Percentiles rank a stretch among this genome's conserved stretches.
These are phyloP conservation scores for Cyclophora albipunctata DNA, from an alignment of 2,888 invertebrate genomes.

Conservation along the genomic window DNA sequence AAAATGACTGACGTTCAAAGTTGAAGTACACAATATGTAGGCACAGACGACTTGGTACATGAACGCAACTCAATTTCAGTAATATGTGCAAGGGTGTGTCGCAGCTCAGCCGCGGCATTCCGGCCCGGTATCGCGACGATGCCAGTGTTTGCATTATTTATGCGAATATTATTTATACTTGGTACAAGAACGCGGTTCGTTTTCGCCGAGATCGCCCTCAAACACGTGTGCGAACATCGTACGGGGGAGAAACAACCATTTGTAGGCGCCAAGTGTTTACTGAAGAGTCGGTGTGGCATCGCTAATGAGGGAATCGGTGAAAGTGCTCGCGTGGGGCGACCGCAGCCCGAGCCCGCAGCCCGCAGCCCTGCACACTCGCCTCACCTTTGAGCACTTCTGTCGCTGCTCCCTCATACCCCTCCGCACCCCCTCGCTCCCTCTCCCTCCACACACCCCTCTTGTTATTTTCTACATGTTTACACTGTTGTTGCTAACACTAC, in stretches of 20 bases:
- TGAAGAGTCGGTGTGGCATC: slow-evolving; percentile 55
- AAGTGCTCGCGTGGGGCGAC: slow-evolving; percentile 43
- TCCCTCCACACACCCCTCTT: slow-evolving; percentile 10
- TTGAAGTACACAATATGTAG: too few relatives aligned
- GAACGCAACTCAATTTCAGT: too few relatives aligned
- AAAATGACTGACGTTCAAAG: too few relatives aligned
- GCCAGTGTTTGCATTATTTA: neutral
- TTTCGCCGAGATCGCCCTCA: slow-evolving; percentile 28
- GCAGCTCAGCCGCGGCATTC: too few relatives aligned
- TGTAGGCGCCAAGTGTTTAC: slow-evolving; percentile 60
- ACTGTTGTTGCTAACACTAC: slow-evolving; percentile 6
- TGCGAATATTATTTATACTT: neutral
- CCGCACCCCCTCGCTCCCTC: slow-evolving; percentile 19
- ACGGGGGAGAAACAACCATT: slow-evolving; percentile 44
- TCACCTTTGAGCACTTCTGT: slow-evolving; percentile 23
- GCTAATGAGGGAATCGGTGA: slow-evolving; percentile 61
- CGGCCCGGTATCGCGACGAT: neutral
- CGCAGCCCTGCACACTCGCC: slow-evolving; percentile 23
- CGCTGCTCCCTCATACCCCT: slow-evolving; percentile 12
- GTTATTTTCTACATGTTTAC: slow-evolving; percentile 25
- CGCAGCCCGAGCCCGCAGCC: slow-evolving; percentile 33
- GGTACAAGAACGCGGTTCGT: slow-evolving; percentile 12
- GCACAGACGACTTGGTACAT: too few relatives aligned
- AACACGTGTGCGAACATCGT: slow-evolving; percentile 29
- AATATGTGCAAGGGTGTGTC: too few relatives aligned